These are phyloP conservation scores for Chaetodon trifasciatus DNA, from an alignment of 2,797 vertebrate species.

Conservation along the genomic window DNA sequence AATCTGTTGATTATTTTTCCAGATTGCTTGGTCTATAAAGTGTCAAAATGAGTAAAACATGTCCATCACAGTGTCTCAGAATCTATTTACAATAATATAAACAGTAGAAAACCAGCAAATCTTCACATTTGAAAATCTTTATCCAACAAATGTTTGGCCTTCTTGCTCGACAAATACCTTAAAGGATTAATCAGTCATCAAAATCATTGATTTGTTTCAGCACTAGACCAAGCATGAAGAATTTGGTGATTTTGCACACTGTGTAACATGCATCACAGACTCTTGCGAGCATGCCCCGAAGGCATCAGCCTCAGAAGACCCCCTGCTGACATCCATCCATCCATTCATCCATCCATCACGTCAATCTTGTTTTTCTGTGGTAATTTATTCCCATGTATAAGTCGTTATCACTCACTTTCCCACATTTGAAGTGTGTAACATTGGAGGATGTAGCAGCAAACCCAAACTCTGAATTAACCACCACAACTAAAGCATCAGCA, in stretches of 20 bases:
- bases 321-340: background rate
- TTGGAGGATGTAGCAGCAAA: background rate
- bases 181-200: background rate
- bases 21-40: background rate
- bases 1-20: constrained; percentile 4
- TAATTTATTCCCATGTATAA: constrained; percentile 3
- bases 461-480: constrained; percentile 18
- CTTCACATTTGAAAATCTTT: background rate
- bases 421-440: background rate
- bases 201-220: background rate
- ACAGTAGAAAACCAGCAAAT: too few species aligned
- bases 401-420: constrained; percentile 20
- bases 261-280: background rate
- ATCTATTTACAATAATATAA: background rate
- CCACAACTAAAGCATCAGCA: background rate
- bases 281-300: background rate
- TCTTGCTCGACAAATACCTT: background rate
- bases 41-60: background rate
- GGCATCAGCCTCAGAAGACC: background rate
- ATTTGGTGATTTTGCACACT: background rate
- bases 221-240: background rate
- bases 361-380: constrained; percentile 6
- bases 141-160: background rate
- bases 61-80: background rate
- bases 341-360: background rate